Conservation (phyloP, 2,888 invertebrate genomes). For the Eupithecia pulchellata region DNA sequence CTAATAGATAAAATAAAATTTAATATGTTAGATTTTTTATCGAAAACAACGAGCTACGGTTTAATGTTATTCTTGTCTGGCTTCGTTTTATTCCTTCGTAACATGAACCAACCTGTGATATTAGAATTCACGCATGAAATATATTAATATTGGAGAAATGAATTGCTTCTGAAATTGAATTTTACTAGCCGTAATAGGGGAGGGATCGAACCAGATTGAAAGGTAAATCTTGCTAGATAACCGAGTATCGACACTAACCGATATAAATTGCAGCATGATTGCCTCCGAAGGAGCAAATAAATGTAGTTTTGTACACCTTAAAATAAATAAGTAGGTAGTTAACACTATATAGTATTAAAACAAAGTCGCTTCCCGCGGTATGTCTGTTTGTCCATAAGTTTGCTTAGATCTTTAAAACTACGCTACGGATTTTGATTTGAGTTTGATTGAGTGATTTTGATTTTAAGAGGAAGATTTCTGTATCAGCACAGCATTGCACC, state of each 20-base stretch:
- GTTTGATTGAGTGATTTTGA: too few species aligned
- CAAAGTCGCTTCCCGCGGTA: too few species aligned
- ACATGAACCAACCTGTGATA: slow-evolving; percentile 25
- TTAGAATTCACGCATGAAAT: slow-evolving; percentile 31
- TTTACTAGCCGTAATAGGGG: neutral
- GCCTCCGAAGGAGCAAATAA: neutral
- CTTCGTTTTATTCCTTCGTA: neutral
- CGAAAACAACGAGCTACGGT: neutral
- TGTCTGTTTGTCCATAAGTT: too few species aligned
- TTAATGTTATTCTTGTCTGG: neutral
- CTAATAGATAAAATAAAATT: too few species aligned
- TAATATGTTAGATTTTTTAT: neutral
- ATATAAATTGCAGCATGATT: neutral
- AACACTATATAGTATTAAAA: too few species aligned
- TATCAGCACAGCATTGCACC: too few species aligned
- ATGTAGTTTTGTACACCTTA: too few species aligned
- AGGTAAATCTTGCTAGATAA: neutral
- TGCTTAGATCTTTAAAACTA: too few species aligned
- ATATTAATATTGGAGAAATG: slow-evolving; percentile 16
- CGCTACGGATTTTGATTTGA: too few species aligned
- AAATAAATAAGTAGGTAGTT: too few species aligned
- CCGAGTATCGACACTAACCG: neutral
- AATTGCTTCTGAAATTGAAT: slow-evolving; percentile 9
- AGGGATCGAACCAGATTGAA: neutral
- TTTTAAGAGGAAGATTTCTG: too few species aligned